Conservation (phyloP, 2,113 vertebrate genomes). For the Euleptes europaea region DNA sequence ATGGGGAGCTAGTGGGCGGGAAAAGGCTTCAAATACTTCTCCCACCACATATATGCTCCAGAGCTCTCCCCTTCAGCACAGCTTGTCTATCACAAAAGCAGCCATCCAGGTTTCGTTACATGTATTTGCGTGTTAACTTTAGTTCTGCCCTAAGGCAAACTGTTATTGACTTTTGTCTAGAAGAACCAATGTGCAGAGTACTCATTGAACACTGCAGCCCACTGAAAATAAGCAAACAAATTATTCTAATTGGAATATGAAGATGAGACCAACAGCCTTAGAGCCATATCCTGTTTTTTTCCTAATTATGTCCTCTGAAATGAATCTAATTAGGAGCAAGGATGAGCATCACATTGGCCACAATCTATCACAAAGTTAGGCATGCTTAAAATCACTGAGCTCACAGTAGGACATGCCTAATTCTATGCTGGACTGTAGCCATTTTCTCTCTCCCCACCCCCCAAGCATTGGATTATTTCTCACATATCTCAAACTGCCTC, state of each 20-base stretch:
- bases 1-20: background rate
- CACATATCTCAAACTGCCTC: background rate
- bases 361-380: background rate
- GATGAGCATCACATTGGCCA: background rate
- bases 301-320: background rate
- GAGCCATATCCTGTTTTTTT: conserved; percentile 48
- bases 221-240: background rate
- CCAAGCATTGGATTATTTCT: background rate
- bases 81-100: background rate
- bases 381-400: background rate
- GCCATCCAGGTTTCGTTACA: background rate
- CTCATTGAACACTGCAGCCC: background rate
- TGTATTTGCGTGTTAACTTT: background rate
- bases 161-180: background rate
- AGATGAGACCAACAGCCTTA: conserved; percentile 1
- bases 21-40: background rate
- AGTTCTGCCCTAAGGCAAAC: background rate
- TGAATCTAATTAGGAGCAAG: background rate
- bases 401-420: background rate
- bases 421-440: background rate
- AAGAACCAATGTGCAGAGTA: background rate
- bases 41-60: background rate
- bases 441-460: background rate
- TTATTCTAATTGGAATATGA: background rate
- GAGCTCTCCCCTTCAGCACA: background rate